Conservation (phyloP, 2,797 vertebrate species). For the Bufotes viridis region DNA sequence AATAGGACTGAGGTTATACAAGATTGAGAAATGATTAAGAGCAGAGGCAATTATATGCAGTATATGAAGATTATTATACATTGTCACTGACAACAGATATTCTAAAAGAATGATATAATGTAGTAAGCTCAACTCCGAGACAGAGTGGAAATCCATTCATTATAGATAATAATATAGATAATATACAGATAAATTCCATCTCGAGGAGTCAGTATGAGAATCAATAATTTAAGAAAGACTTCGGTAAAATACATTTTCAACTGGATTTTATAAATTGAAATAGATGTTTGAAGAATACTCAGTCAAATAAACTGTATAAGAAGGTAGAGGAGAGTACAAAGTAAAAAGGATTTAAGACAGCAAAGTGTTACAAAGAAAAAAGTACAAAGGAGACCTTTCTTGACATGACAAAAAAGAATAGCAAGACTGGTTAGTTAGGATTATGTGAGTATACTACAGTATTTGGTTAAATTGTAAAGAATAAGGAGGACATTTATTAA, state of each 20-base stretch:
- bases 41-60: neutral
- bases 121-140: neutral
- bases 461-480: neutral
- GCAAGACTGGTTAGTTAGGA: conserved; percentile 2
- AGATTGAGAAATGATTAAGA: neutral
- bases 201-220: neutral
- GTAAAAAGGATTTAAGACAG: conserved; percentile 30
- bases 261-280: conserved; percentile 42
- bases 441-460: neutral
- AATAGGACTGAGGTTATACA: neutral
- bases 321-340: conserved; percentile 9
- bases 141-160: neutral
- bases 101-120: neutral
- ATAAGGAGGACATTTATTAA: neutral
- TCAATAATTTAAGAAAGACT: conserved; percentile 41
- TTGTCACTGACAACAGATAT: neutral
- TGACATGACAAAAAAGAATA: neutral
- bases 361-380: conserved; percentile 19
- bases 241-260: conserved; percentile 28
- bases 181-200: conserved; percentile 15
- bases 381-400: conserved; percentile 18
- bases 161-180: neutral
- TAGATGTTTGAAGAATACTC: conserved; percentile 30
- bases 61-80: neutral
- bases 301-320: conserved; percentile 7